Conservation (phyloP, 2,888 invertebrate species). For the Tubulanus polymorphus region DNA sequence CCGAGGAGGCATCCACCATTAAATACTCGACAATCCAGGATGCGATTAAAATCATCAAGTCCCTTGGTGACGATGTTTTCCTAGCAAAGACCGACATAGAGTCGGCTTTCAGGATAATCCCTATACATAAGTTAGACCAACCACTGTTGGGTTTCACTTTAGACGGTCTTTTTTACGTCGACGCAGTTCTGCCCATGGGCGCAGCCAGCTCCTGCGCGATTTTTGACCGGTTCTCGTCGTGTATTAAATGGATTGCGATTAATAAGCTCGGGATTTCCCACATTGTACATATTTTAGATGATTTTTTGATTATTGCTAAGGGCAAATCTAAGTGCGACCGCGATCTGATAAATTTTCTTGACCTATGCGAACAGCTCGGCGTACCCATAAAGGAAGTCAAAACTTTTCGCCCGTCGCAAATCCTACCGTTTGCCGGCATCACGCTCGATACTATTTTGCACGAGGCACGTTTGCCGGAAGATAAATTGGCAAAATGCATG, state of each 20-base stretch:
- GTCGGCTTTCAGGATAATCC: slow-evolving; percentile 13
- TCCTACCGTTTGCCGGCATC: no score
- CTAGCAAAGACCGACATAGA: slow-evolving; percentile 12
- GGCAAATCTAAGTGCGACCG: no score
- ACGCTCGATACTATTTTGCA: no score
- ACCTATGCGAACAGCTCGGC: no score
- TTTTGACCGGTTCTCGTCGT: slow-evolving; percentile 13
- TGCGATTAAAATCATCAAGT: slow-evolving; percentile 5
- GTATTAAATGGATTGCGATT: slow-evolving; percentile 13
- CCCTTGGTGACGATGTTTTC: not conserved
- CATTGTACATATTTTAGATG: slow-evolving; percentile 15
- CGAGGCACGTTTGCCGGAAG: no score
- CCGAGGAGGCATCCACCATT: slow-evolving; percentile 5
- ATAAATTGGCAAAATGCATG: no score
- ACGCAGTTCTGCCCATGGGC: slow-evolving; percentile 12
- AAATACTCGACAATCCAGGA: slow-evolving; percentile 11
- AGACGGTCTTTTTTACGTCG: slow-evolving; percentile 9
- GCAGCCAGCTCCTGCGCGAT: slow-evolving; percentile 6
- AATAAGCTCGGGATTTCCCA: not conserved
- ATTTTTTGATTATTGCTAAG: slow-evolving; percentile 12
- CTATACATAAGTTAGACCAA: slow-evolving; percentile 7
- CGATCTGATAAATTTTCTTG: no score
- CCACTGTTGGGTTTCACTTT: slow-evolving; percentile 13
- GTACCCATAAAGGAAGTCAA: no score
- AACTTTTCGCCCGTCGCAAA: no score